phyloP scores from a whole-genome alignment of 2,888 invertebrate genomes.

The Ariolimax columbianus region DNA sequence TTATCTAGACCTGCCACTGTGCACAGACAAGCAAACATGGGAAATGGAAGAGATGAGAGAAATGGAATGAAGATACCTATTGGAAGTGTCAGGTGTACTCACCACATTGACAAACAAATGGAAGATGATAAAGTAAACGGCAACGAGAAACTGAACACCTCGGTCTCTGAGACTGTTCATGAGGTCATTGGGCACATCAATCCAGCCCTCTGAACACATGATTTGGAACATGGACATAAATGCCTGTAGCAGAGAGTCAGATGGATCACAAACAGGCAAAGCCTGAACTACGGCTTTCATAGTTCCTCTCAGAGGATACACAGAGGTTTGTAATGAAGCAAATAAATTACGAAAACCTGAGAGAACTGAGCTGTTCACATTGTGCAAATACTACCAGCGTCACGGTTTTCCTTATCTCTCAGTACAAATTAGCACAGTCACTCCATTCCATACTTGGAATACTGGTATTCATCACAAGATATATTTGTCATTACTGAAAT shows the following conservation, averaged over 20 bases:
- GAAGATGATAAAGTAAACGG: constrained; percentile 72
- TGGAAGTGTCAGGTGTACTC: constrained; percentile 42
- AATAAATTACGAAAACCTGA: background rate
- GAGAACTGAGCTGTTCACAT: background rate
- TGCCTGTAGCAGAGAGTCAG: constrained; percentile 67
- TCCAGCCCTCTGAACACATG: constrained; percentile 78
- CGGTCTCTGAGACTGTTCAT: constrained; percentile 59
- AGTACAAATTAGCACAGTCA: background rate
- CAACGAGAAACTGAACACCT: constrained; percentile 61
- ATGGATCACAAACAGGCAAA: constrained; percentile 19
- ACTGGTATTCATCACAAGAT: too few relatives aligned
- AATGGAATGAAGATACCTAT: background rate
- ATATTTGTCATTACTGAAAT: too few relatives aligned
- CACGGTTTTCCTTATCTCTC: background rate
- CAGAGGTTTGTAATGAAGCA: background rate
- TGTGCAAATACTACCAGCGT: background rate
- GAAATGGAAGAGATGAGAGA: background rate
- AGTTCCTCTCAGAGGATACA: background rate
- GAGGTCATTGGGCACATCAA: constrained; percentile 73
- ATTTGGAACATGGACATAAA: constrained; percentile 78
- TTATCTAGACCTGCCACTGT: background rate
- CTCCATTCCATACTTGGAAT: background rate
- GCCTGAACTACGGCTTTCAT: background rate
- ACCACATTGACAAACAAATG: constrained; percentile 68
- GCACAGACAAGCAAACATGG: background rate